These are phyloP conservation scores for Cliona cf. orientalis DNA, from an alignment of 37 sponge, comb jelly and placozoan genomes.

Conservation along the genomic window DNA sequence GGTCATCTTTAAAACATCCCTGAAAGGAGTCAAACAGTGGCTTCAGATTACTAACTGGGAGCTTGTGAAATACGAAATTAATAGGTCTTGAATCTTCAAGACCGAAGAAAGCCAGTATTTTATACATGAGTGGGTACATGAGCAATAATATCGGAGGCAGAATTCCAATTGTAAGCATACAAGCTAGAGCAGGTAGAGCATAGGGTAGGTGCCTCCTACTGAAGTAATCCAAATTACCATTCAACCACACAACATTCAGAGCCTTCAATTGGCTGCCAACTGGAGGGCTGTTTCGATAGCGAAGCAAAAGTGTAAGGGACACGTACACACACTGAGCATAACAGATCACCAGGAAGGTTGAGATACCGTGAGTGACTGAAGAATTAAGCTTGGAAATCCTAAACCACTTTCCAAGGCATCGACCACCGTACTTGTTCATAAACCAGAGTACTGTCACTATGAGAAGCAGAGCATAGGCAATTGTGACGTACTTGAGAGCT, in stretches of 20 bases:
- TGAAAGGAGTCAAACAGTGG: constrained; percentile 48
- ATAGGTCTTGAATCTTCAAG: constrained; percentile 1
- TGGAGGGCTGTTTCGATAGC: background rate
- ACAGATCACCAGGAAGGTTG: constrained; percentile 37
- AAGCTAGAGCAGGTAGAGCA: constrained; percentile 48
- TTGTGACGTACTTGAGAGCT: no score
- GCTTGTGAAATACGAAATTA: background rate
- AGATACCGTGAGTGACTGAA: constrained; percentile 34
- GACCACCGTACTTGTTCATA: constrained; percentile 14
- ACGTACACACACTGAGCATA: constrained; percentile 37
- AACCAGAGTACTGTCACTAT: background rate
- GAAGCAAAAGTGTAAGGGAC: constrained; percentile 1
- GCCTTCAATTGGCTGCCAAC: no score
- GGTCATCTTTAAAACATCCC: constrained; percentile 41
- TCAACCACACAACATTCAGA: constrained; percentile 7
- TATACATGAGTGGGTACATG: constrained; percentile 10
- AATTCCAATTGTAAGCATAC: constrained; percentile 13
- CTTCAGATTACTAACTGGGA: constrained; percentile 31
- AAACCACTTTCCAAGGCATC: background rate
- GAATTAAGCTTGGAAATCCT: background rate
- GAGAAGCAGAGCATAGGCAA: background rate
- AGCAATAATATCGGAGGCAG: constrained; percentile 22
- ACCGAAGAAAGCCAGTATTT: constrained; percentile 2
- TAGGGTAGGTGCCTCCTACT: constrained; percentile 40
- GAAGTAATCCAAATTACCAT: constrained; percentile 37